A percentile compares a stretch with the other conserved stretches of the same genome.
Evolutionary conservation across 2,888 invertebrate species (phyloP).

Genomic region (Calliopum simillimum): DNA sequence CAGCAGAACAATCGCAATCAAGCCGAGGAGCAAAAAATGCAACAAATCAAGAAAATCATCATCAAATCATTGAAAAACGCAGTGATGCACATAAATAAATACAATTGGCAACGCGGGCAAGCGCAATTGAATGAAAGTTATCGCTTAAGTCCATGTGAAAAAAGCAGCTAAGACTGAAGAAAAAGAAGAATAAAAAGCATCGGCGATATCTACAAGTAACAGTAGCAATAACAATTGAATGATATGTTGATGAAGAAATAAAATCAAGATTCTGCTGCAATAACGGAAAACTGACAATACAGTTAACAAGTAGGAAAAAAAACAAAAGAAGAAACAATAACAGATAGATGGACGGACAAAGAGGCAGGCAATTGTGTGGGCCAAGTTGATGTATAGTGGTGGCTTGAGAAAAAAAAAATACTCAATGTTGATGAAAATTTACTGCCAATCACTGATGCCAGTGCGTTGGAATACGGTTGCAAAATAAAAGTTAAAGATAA

Average conservation of each 20-base stretch:
- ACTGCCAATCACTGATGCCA: no score
- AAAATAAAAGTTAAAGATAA: no score
- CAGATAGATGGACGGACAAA: slow-evolving; percentile 1
- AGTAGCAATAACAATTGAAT: background rate
- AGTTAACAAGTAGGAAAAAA: background rate
- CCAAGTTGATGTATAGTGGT: background rate
- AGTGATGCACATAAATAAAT: slow-evolving; percentile 3
- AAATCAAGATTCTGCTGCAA: slow-evolving; percentile 25
- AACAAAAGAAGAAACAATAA: background rate
- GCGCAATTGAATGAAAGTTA: slow-evolving; percentile 12
- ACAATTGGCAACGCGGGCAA: background rate
- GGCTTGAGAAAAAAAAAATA: background rate
- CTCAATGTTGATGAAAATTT: no score
- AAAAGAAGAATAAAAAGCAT: no score
- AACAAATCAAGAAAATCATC: slow-evolving; percentile 9
- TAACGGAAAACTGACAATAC: slow-evolving; percentile 12
- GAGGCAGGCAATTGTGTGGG: slow-evolving; percentile 16
- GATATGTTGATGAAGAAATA: slow-evolving; percentile 26
- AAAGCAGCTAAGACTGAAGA: no score
- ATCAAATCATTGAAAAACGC: background rate
- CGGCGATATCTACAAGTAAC: background rate
- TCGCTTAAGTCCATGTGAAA: background rate
- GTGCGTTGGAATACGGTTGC: no score
- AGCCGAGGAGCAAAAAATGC: background rate
- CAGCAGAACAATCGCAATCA: slow-evolving; percentile 1